Conservation (phyloP, 2,113 vertebrate genomes). For the Condylura cristata region DNA sequence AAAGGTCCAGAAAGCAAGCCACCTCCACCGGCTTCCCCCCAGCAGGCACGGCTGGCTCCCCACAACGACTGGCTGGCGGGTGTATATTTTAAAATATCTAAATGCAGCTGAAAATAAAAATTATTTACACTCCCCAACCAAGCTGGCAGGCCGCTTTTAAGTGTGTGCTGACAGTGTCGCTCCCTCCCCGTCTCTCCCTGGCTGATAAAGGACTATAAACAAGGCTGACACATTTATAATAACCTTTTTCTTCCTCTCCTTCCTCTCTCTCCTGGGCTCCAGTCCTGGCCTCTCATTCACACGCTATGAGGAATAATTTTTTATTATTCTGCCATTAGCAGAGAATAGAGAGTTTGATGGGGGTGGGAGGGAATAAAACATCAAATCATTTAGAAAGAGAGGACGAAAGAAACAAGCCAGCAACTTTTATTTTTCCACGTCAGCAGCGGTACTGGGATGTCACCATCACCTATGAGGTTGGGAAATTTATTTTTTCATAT, state of each 20-base stretch:
- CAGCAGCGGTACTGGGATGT: constrained; percentile 61
- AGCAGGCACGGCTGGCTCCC: constrained; percentile 67
- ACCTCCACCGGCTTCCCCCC: constrained; percentile 47
- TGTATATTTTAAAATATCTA: constrained; percentile 76
- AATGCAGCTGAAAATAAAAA: constrained; percentile 84
- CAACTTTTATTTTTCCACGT: constrained; percentile 78
- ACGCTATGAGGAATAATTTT: constrained; percentile 78
- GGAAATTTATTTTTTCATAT: background rate
- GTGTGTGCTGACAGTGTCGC: constrained; percentile 61
- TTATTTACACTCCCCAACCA: constrained; percentile 85
- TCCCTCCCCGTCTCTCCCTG: constrained; percentile 66
- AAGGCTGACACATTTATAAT: constrained; percentile 86
- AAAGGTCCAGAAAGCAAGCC: constrained; percentile 41
- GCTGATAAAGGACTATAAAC: constrained; percentile 83
- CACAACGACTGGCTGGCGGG: constrained; percentile 18
- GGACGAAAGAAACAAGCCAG: background rate
- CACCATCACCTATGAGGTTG: background rate
- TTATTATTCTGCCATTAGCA: constrained; percentile 86
- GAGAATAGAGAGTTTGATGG: constrained; percentile 84
- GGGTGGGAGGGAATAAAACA: constrained; percentile 75
- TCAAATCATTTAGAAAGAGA: constrained; percentile 77
- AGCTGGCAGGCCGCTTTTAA: constrained; percentile 76
- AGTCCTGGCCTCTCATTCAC: constrained; percentile 70
- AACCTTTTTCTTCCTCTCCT: constrained; percentile 81
- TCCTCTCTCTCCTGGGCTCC: constrained; percentile 69